Base-by-base conservation (phyloP, 1,140 invertebrate genomes). In the Akabosia matsudoensis region DNA sequence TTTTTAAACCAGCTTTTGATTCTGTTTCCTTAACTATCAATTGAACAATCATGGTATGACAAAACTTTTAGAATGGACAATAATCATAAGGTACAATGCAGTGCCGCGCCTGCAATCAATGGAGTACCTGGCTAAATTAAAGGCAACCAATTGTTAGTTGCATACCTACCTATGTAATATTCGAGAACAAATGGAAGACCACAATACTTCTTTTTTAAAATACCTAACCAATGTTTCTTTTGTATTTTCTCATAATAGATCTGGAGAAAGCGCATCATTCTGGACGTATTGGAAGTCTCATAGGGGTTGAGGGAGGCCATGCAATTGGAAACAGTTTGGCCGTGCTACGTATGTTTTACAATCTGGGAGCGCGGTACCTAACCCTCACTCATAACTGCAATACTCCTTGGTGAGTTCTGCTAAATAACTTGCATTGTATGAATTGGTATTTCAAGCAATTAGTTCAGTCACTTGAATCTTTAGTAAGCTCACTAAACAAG, bases 241-340 rank as follows among this genome's bases (percentile, higher is more conserved):
- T 56, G 4, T 74, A 7, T 56, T 54, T 78, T 18, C 16, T 78
- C 74, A 67, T 82, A 82, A 7, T 74, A 88, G 87, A 85, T 70
- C 84, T 88, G 34, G 79, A 82, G n/a, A 83, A 85, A 72, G 83
- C 85, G 4, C 86, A 86, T 79, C 75, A 81, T 0, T 78, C 82
- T 0, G 82, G 83, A 13, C 84, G 84, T 74, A 85, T 88, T 64
- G 86, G 82, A 4, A 87, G 86, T 83, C 73, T 87, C 73, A 84
- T 88, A 70, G 87, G 87, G n/a, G 80, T 88, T 64, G 87, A 88
- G 82, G 86, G 87, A n/a, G 87, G 87, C 74, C 87, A 88, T 78
- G 83, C 84, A 28, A 86, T 88, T 31, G 85, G 85, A 74, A 86
- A 84, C 77, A 86, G 85, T 75, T 76, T 87, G 51, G 85, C 83